These are phyloP conservation scores for Phocides pigmalion DNA, from an alignment of 1,140 invertebrate species.

Conservation along the genomic window DNA sequence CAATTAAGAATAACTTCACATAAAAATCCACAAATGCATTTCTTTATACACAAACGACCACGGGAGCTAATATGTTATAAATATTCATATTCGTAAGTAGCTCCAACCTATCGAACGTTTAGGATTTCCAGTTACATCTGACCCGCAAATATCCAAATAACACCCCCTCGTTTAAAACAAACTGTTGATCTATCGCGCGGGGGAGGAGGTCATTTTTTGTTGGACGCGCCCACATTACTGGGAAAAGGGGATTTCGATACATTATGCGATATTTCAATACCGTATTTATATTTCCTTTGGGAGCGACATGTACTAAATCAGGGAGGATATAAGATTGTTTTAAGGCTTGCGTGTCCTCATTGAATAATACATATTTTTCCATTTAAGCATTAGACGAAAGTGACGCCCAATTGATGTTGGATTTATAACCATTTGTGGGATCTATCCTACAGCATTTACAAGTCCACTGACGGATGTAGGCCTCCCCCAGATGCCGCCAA, in stretches of 20 bases:
- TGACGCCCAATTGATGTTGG: too few relatives aligned
- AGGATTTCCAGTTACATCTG: slow-evolving; percentile 50
- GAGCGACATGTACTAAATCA: slow-evolving; percentile 56
- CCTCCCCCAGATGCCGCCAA: too few relatives aligned
- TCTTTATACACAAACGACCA: slow-evolving; percentile 36
- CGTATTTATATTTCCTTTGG: slow-evolving; percentile 76
- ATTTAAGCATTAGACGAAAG: too few relatives aligned
- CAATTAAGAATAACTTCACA: neutral
- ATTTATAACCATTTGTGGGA: too few relatives aligned
- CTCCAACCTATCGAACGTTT: slow-evolving; percentile 71
- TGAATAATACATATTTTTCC: too few relatives aligned
- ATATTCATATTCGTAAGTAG: slow-evolving; percentile 80
- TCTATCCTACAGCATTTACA: too few relatives aligned
- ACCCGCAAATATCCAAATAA: slow-evolving; percentile 38
- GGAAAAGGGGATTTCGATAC: slow-evolving; percentile 64
- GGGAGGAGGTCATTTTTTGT: slow-evolving; percentile 36
- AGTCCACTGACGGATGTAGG: too few relatives aligned
- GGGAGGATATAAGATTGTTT: slow-evolving; percentile 44
- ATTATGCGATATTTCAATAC: slow-evolving; percentile 80
- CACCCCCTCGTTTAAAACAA: slow-evolving; percentile 10
- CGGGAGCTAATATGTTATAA: slow-evolving; percentile 74
- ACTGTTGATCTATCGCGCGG: slow-evolving; percentile 12
- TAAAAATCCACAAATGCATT: slow-evolving; percentile 30
- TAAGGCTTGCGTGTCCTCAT: slow-evolving; percentile 3
- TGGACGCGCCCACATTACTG: slow-evolving; percentile 55